Percentiles rank a stretch among this genome's conserved stretches.
Conservation (phyloP, 2,797 vertebrate species). For the Xiphorhynchus erythropygius region DNA sequence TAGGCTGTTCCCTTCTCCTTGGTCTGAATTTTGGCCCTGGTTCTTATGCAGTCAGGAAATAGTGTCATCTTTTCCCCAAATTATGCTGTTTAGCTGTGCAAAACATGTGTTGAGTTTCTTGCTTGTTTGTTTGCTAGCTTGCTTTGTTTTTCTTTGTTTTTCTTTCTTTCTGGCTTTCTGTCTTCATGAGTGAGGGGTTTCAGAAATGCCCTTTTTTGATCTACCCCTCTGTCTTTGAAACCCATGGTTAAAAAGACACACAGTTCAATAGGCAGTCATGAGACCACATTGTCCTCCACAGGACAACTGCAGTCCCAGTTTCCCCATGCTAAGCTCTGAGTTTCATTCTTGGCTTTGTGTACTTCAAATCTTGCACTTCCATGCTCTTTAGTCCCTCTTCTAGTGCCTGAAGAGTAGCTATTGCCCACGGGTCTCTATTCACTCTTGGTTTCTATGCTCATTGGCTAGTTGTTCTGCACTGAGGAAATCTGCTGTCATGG, state of each 20-base stretch:
- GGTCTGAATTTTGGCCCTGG: neutral
- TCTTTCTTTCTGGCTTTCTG: too few species aligned
- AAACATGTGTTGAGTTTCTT: neutral
- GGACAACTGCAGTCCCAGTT: neutral
- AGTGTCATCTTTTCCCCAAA: neutral
- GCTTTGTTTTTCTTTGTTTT: neutral
- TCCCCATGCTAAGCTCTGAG: neutral
- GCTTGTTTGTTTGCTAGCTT: neutral
- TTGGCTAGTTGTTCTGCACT: neutral
- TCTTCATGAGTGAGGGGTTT: neutral
- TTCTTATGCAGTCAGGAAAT: neutral
- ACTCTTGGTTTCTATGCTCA: neutral
- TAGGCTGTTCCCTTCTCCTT: neutral
- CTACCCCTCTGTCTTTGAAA: neutral
- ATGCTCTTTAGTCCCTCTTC: neutral
- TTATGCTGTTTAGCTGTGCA: neutral
- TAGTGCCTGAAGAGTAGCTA: neutral
- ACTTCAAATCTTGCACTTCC: neutral
- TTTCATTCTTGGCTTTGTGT: accelerated
- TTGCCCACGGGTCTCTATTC: neutral
- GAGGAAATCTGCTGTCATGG: constrained; percentile 35
- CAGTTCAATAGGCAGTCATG: neutral
- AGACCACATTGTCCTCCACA: neutral
- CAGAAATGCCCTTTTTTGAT: neutral
- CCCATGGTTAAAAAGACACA: neutral